A percentile compares a stretch with the other conserved stretches of the same genome.
Evolutionary conservation across 2,888 invertebrate genomes (phyloP).

Genomic region (Hypsopygia costalis): DNA sequence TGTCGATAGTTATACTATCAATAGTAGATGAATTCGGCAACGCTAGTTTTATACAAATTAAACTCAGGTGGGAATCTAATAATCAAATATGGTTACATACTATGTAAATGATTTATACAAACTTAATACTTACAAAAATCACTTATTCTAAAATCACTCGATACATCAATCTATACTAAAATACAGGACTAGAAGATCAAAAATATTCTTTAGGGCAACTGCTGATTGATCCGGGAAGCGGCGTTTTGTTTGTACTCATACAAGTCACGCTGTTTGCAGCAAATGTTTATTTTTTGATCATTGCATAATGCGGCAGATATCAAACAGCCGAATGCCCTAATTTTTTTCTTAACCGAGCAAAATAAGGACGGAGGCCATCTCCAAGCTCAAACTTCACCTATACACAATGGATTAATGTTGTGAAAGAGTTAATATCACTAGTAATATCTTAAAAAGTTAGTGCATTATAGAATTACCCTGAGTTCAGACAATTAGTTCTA

Average conservation of each 20-base stretch:
- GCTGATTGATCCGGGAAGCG: too few relatives aligned
- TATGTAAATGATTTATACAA: slow-evolving; percentile 23
- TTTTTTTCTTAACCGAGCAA: slow-evolving; percentile 36
- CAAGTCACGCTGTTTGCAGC: slow-evolving; percentile 5
- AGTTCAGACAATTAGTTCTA: slow-evolving; percentile 23
- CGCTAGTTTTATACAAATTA: background rate
- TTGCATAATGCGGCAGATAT: too few relatives aligned
- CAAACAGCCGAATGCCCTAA: too few relatives aligned
- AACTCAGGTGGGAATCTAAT: slow-evolving; percentile 13
- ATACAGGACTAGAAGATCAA: slow-evolving; percentile 66
- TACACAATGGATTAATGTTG: slow-evolving; percentile 11
- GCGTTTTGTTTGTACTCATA: too few relatives aligned
- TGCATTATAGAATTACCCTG: slow-evolving; percentile 31
- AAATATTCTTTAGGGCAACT: slow-evolving; percentile 23
- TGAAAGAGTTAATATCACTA: slow-evolving; percentile 11
- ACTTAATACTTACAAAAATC: slow-evolving; percentile 30
- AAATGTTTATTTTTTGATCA: too few relatives aligned
- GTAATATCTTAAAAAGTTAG: slow-evolving; percentile 15
- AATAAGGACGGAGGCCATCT: slow-evolving; percentile 50
- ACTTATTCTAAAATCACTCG: slow-evolving; percentile 30
- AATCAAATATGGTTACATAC: slow-evolving; percentile 2
- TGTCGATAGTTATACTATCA: too few relatives aligned
- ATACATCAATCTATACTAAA: slow-evolving; percentile 31
- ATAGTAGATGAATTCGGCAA: too few relatives aligned
- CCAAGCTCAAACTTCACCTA: slow-evolving; percentile 46